Evolutionary conservation across 2,888 invertebrate genomes (phyloP).

Genomic region (Oxytorus armatus): DNA sequence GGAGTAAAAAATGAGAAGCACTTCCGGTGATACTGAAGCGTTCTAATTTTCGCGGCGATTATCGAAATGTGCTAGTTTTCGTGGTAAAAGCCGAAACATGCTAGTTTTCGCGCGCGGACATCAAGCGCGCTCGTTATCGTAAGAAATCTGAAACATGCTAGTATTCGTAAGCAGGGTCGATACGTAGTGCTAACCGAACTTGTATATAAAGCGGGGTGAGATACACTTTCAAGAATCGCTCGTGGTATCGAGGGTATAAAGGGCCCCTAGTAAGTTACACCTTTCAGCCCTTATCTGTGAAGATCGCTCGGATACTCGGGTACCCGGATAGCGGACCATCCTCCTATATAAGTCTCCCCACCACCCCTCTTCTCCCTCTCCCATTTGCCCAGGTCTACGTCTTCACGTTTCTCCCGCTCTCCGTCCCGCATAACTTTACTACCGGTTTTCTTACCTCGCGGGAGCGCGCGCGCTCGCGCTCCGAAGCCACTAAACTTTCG

Average conservation of each 20-base stretch:
- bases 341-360: conserved; percentile 40
- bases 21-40: no score
- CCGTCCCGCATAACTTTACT: conserved; percentile 82
- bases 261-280: conserved; percentile 82
- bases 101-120: no score
- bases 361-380: conserved; percentile 17
- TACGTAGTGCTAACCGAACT: no score
- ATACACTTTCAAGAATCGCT: conserved; percentile 41
- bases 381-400: conserved; percentile 39
- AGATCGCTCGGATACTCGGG: conserved; percentile 79
- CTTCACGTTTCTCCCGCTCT: conserved; percentile 68
- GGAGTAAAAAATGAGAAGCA: no score
- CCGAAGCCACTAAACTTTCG: conserved; percentile 80
- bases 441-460: conserved; percentile 80
- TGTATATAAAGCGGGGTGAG: conserved; percentile 23
- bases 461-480: conserved; percentile 59
- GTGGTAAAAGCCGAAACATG: no score
- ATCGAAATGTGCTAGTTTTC: no score
- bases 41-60: no score
- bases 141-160: no score
- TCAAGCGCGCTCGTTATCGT: no score
- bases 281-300: conserved; percentile 81
- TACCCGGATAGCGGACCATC: conserved; percentile 77
- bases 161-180: no score
- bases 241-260: conserved; percentile 48